Base-by-base conservation (phyloP, 2,113 vertebrate genomes). In the Urocitellus parryii region DNA sequence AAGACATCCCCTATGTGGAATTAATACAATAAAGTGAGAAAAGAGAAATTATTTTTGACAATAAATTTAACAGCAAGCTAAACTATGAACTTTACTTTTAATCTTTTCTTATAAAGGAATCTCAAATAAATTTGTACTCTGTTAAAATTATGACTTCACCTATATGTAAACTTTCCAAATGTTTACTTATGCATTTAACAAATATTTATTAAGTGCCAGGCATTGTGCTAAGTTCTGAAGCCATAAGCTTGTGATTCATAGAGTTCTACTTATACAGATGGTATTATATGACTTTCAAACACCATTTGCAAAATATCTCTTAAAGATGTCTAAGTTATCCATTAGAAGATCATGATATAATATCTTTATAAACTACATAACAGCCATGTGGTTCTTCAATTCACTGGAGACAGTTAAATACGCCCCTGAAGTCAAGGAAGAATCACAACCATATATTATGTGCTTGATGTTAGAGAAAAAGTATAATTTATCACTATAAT, bases 161-260 rank as follows among this genome's bases (percentile, higher is more conserved):
- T 81, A 93, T 67, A 96, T 74, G 82, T 84, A 97, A 96, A 96
- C 90, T 77, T 94, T 81, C 81, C 45, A 95, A 96, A 93, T 95
- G 90, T 94, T 95, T 97, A 94, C 70, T 94, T 93, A 92, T 72
- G 90, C 68, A 16, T 82, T 93, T 92, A 94, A 93, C 39, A 96
- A 92, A 91, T 94, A 94, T 89, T 95, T 96, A 95, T 90, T 81
- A 97, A 96, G 85, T 88, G 27, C 39, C 88, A 96, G 93, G 96
- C 88, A 82, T 61, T 95, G 88, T 92, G 94, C 37, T 94, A 96
- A 85, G 61, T n/a, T 96, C 80, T 48, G 61, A 51, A 80, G 63
- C 77, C 67, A 48, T 25, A 78, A 91, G 83, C 29, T 29, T 16
- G 13, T 94, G 63, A 74, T 68, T 87, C 94, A 76, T 0, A 20